Evolutionary conservation across 2,797 vertebrate genomes (phyloP).

Genomic region (Phaenicophaeus curvirostris): DNA sequence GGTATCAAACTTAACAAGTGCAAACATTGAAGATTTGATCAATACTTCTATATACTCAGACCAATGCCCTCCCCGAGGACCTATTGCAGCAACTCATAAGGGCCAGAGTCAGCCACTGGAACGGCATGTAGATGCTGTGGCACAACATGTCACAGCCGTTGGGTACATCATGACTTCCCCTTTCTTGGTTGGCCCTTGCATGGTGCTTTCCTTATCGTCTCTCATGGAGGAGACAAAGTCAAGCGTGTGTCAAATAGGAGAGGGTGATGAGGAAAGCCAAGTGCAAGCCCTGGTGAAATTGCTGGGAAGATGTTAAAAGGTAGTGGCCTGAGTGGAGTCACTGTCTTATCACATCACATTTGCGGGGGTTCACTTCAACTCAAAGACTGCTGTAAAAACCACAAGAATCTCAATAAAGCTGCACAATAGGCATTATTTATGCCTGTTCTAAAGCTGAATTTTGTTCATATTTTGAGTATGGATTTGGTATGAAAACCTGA

Average conservation of each 20-base stretch:
- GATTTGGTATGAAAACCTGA: background rate
- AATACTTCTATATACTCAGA: background rate
- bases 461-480: background rate
- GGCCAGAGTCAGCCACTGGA: background rate
- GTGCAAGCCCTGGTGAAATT: background rate
- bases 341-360: background rate
- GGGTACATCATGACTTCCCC: accelerated
- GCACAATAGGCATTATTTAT: background rate
- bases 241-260: background rate
- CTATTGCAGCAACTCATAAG: background rate
- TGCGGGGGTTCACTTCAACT: background rate
- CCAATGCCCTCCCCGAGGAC: background rate
- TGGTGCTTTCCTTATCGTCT: background rate
- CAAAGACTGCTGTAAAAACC: background rate
- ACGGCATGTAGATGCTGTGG: accelerated
- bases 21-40: background rate
- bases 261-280: background rate
- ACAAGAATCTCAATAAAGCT: background rate
- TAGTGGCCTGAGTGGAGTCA: background rate
- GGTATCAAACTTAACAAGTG: background rate
- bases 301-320: background rate
- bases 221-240: background rate
- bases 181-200: background rate
- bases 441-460: background rate
- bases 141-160: background rate